These are phyloP conservation scores for Zaprionus camerounensis DNA, from an alignment of 1,140 invertebrate genomes.

Conservation along the genomic window DNA sequence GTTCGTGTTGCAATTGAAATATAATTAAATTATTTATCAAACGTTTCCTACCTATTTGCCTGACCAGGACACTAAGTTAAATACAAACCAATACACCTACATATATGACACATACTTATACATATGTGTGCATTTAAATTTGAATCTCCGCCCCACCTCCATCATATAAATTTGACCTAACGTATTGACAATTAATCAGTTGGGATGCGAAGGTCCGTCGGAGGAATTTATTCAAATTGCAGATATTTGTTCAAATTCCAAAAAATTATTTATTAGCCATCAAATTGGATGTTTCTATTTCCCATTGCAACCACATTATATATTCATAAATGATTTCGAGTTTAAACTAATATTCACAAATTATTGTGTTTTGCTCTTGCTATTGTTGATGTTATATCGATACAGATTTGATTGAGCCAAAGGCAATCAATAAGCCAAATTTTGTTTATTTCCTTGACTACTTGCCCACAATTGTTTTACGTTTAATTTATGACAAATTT, in stretches of 20 bases:
- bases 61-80: too few relatives aligned
- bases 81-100: too few relatives aligned
- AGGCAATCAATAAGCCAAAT: conserved; percentile 48
- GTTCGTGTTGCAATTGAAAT: too few relatives aligned
- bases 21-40: too few relatives aligned
- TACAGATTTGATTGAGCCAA: conserved; percentile 26
- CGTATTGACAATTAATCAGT: background rate
- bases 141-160: background rate
- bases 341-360: background rate
- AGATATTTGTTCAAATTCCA: background rate
- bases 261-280: background rate
- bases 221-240: background rate
- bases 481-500: conserved; percentile 66
- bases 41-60: too few relatives aligned
- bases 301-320: background rate
- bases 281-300: background rate
- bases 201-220: too few relatives aligned
- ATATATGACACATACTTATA: too few relatives aligned
- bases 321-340: background rate
- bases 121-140: background rate
- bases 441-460: conserved; percentile 36
- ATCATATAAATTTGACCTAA: background rate
- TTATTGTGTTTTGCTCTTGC: background rate
- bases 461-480: conserved; percentile 54
- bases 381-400: background rate